Evolutionary conservation across 2,888 invertebrate genomes (phyloP).

Genomic region (Pinctada fucata): DNA sequence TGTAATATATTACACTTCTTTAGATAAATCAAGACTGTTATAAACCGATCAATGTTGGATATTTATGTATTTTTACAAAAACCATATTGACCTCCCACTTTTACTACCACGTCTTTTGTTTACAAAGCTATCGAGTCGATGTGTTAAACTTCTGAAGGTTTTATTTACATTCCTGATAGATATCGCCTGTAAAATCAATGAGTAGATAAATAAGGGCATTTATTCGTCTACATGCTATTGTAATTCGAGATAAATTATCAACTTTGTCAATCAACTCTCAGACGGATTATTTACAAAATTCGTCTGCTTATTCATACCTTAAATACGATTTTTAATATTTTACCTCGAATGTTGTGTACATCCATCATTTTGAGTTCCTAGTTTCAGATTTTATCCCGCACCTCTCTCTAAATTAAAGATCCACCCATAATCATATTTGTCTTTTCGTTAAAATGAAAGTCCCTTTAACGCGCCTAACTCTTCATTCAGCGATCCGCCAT

Average conservation of each 20-base stretch:
- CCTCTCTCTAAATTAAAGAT: no score
- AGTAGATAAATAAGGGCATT: neutral
- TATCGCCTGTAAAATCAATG: neutral
- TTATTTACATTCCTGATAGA: neutral
- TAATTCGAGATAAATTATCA: neutral
- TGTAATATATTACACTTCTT: neutral
- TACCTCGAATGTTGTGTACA: neutral
- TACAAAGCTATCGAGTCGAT: neutral
- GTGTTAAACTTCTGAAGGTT: neutral
- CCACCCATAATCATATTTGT: no score
- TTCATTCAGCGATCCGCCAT: constrained; percentile 42
- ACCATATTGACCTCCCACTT: neutral
- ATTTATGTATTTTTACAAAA: neutral
- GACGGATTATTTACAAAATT: neutral
- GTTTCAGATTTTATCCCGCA: no score
- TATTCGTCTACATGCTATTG: neutral
- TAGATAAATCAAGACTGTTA: neutral
- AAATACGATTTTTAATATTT: neutral
- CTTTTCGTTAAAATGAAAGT: neutral
- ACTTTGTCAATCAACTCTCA: no score
- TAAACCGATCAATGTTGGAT: neutral
- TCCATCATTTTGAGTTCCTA: neutral
- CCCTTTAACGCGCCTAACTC: neutral
- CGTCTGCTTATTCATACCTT: neutral
- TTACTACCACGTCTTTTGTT: neutral